phyloP scores from a whole-genome alignment of 64 coral and sea anemone species.

The Montipora capricornis region DNA sequence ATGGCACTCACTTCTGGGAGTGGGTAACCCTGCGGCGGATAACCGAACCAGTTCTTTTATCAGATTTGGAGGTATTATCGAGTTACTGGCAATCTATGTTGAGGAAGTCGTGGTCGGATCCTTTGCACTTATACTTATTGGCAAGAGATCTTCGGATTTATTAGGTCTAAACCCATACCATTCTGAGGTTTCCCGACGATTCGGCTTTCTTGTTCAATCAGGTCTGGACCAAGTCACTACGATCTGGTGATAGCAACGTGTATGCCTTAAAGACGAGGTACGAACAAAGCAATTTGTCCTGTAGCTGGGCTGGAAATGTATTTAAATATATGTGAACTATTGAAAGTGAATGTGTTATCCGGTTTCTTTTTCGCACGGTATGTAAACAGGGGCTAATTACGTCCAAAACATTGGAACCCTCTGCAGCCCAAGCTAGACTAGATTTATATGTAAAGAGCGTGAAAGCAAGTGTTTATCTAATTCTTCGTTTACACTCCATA shows the following conservation, averaged over 20 bases:
- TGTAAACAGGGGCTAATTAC: background rate
- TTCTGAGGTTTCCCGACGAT: constrained; percentile 24
- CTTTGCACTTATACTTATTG: background rate
- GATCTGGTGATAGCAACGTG: constrained; percentile 5
- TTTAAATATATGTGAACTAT: background rate
- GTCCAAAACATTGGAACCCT: background rate
- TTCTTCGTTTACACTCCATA: background rate
- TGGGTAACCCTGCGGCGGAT: constrained; percentile 12
- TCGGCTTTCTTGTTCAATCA: constrained; percentile 39
- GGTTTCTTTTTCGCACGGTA: background rate
- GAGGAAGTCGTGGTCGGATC: background rate
- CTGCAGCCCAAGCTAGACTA: background rate
- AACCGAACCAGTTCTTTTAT: background rate
- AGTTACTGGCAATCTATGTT: background rate
- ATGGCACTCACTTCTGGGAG: background rate
- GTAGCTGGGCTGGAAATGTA: background rate
- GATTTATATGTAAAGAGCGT: background rate
- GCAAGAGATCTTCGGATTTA: constrained; percentile 33
- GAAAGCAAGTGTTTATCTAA: background rate
- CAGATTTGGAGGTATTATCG: background rate
- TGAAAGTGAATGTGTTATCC: background rate
- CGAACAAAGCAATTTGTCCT: background rate
- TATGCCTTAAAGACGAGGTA: background rate
- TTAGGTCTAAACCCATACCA: background rate
- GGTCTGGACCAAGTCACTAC: constrained; percentile 20